phyloP scores from a whole-genome alignment of 2,113 vertebrate species.

The Sorex araneus region DNA sequence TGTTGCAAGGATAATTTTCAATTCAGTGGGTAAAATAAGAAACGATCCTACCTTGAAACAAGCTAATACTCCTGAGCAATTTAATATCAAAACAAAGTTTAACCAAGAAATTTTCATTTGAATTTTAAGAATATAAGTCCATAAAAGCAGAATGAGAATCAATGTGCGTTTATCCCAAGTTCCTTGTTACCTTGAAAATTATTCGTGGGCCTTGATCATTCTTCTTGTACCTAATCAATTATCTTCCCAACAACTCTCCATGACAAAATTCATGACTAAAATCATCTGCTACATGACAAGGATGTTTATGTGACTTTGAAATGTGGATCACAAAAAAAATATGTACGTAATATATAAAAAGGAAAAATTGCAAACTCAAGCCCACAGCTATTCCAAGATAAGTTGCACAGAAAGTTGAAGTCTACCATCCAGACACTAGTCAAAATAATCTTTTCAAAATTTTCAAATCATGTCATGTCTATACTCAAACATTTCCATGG shows the following conservation, averaged over 20 bases:
- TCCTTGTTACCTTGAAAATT: slow-evolving; percentile 63
- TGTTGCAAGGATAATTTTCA: not conserved
- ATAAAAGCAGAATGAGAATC: not conserved
- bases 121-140: slow-evolving; percentile 22
- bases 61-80: not conserved
- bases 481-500: not conserved
- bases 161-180: not conserved
- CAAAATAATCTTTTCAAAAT: not conserved
- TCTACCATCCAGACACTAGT: not conserved
- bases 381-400: slow-evolving; percentile 62
- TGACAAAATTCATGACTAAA: slow-evolving; percentile 53
- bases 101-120: not conserved
- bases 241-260: slow-evolving; percentile 27
- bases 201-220: not conserved
- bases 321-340: slow-evolving; percentile 9
- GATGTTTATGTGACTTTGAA: slow-evolving; percentile 44
- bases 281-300: slow-evolving; percentile 15
- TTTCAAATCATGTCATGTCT: not conserved
- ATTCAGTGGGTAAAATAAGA: not conserved
- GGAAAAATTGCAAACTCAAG: slow-evolving; percentile 67
- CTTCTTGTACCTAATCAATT: slow-evolving; percentile 39
- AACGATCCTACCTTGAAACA: not conserved
- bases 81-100: slow-evolving; percentile 1
- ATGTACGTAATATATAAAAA: no score
- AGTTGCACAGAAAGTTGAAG: not conserved